Evolutionary conservation across 2,113 vertebrate species (phyloP).

Genomic region (Rhinolophus ferrumequinum): DNA sequence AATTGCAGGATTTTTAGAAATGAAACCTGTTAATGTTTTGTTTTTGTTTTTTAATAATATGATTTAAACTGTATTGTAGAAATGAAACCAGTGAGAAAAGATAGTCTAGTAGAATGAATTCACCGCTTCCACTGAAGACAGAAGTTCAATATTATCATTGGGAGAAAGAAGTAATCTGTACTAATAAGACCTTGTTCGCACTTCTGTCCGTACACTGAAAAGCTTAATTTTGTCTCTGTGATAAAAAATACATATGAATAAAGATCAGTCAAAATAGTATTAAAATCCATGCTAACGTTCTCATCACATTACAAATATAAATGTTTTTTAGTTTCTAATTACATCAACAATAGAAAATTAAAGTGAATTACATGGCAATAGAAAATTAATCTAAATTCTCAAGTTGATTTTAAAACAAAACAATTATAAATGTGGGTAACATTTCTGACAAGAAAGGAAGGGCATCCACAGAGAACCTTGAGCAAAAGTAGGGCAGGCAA

Average conservation of each 20-base stretch:
- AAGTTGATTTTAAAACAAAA: constrained; percentile 62
- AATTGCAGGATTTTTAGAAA: neutral
- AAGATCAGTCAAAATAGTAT: neutral
- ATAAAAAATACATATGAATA: neutral
- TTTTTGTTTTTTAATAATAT: neutral
- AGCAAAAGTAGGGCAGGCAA: constrained; percentile 72
- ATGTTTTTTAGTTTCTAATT: neutral
- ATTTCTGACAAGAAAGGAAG: constrained; percentile 43
- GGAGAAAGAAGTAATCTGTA: neutral
- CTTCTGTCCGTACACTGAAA: neutral
- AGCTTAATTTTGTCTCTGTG: neutral
- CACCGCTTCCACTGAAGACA: neutral
- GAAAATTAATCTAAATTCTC: constrained; percentile 23
- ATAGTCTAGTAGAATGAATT: neutral
- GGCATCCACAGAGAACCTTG: constrained; percentile 77
- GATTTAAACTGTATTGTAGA: neutral
- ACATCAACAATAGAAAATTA: constrained; percentile 3
- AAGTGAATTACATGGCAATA: neutral
- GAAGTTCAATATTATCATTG: neutral
- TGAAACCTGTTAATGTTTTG: neutral
- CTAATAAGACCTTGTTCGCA: neutral
- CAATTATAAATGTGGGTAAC: constrained; percentile 37
- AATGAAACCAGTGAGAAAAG: neutral
- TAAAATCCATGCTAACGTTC: neutral
- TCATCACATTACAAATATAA: neutral